Evolutionary conservation across 2,113 vertebrate species (phyloP).

Genomic region (Heterotis niloticus): DNA sequence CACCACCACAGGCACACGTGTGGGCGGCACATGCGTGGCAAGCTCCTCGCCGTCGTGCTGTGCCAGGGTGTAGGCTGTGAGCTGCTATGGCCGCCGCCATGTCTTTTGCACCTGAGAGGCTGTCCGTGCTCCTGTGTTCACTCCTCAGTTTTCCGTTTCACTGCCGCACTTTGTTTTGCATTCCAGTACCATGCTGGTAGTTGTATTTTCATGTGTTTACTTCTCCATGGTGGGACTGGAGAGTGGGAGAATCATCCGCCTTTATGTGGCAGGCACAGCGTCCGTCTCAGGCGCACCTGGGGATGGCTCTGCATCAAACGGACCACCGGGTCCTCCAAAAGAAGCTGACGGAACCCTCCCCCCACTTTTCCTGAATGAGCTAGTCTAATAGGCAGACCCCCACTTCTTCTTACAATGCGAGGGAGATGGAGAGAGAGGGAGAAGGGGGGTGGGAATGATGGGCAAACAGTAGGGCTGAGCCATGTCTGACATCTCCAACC

Average conservation of each 20-base stretch:
- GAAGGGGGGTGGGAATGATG: slow-evolving; percentile 39
- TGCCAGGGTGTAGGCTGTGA: not conserved
- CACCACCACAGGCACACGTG: not conserved
- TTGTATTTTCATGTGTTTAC: not conserved
- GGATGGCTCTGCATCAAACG: not conserved
- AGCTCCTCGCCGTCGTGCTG: not conserved
- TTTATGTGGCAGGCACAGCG: not conserved
- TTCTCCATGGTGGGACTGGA: no score
- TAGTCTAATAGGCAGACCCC: not conserved
- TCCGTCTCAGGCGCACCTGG: not conserved
- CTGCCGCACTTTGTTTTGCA: no score
- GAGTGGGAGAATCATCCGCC: not conserved
- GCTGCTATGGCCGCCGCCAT: not conserved
- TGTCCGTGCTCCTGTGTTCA: not conserved
- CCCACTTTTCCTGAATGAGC: not conserved
- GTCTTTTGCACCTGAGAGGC: not conserved
- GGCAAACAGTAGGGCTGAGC: slow-evolving; percentile 38
- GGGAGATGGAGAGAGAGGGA: slow-evolving; percentile 12
- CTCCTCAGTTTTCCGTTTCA: not conserved
- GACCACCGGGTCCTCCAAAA: not conserved
- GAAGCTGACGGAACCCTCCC: not conserved
- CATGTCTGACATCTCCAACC: slow-evolving; percentile 35
- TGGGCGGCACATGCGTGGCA: not conserved
- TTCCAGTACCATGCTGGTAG: not conserved
- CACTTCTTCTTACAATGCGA: not conserved